Percentiles rank a stretch among this genome's conserved stretches.
Evolutionary conservation across 2,888 invertebrate genomes (phyloP).

Genomic region (Lasioglossum zephyrum): DNA sequence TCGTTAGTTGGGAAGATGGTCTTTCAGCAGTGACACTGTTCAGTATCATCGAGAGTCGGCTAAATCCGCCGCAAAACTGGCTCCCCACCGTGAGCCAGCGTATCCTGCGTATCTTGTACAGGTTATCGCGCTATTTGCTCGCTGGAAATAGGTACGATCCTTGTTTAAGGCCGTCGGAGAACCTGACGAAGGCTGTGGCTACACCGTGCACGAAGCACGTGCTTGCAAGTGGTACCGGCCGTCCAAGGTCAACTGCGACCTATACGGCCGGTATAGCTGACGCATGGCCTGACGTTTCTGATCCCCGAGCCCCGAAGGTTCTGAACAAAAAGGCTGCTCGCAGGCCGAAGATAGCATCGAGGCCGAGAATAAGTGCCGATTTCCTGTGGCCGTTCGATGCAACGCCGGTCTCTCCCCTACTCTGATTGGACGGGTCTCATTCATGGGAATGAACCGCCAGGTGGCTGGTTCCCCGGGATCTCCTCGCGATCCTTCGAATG

Average conservation of each 20-base stretch:
- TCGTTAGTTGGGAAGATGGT: background rate
- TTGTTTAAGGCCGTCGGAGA: conserved; percentile 39
- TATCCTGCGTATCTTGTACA: conserved; percentile 1
- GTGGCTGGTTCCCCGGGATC: conserved; percentile 17
- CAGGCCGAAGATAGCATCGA: conserved; percentile 54
- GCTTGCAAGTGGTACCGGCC: conserved; percentile 46
- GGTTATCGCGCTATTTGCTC: conserved; percentile 6
- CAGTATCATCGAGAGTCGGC: background rate
- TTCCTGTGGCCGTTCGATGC: conserved; percentile 51
- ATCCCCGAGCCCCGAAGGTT: conserved; percentile 46
- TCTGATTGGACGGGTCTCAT: conserved; percentile 48
- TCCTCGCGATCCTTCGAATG: background rate
- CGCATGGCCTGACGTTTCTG: conserved; percentile 50
- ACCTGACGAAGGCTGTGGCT: background rate
- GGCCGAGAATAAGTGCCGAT: conserved; percentile 61
- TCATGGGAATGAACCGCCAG: conserved; percentile 46
- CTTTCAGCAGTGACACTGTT: background rate
- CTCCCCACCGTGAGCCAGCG: background rate
- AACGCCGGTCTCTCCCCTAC: background rate
- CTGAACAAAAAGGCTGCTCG: conserved; percentile 41
- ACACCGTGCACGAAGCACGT: conserved; percentile 33
- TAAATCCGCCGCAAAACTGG: background rate
- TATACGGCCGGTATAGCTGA: conserved; percentile 41
- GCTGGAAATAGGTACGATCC: conserved; percentile 40
- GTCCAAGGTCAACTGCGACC: conserved; percentile 51